Evolutionary conservation across 2,888 invertebrate species (phyloP).

Genomic region (Luperina testacea): DNA sequence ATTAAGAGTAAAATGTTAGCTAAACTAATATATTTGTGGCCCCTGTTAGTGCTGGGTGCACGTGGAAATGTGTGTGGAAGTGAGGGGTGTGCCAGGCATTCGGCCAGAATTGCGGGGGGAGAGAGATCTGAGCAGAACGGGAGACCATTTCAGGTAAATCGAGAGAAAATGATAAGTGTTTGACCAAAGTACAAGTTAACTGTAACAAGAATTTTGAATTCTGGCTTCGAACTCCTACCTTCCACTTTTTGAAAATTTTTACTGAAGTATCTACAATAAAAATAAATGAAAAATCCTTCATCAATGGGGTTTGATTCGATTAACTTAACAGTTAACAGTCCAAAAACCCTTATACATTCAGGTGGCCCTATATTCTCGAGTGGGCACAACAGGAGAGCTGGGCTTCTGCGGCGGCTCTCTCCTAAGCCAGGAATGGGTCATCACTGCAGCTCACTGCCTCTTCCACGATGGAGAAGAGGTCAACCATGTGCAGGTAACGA

Average conservation of each 20-base stretch:
- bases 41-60: slow-evolving; percentile 71
- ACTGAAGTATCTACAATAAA: too few relatives aligned
- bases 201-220: background rate
- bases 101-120: slow-evolving; percentile 77
- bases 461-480: slow-evolving; percentile 80
- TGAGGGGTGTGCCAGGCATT: slow-evolving; percentile 62
- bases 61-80: slow-evolving; percentile 70
- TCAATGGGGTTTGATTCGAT: too few relatives aligned
- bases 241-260: background rate
- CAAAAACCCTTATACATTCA: slow-evolving; percentile 48
- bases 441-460: slow-evolving; percentile 90
- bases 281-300: too few relatives aligned
- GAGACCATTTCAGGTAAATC: slow-evolving; percentile 83
- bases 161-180: background rate
- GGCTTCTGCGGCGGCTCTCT: slow-evolving; percentile 89
- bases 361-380: slow-evolving; percentile 84
- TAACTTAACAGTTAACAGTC: too few relatives aligned
- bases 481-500: slow-evolving; percentile 81
- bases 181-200: background rate
- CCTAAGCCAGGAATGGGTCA: slow-evolving; percentile 83
- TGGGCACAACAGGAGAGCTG: slow-evolving; percentile 81
- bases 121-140: slow-evolving; percentile 75
- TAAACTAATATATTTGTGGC: slow-evolving; percentile 67
- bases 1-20: slow-evolving; percentile 70
- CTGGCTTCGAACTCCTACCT: background rate